Evolutionary conservation across 2,797 vertebrate species (phyloP).

Genomic region (Remorina albescens): DNA sequence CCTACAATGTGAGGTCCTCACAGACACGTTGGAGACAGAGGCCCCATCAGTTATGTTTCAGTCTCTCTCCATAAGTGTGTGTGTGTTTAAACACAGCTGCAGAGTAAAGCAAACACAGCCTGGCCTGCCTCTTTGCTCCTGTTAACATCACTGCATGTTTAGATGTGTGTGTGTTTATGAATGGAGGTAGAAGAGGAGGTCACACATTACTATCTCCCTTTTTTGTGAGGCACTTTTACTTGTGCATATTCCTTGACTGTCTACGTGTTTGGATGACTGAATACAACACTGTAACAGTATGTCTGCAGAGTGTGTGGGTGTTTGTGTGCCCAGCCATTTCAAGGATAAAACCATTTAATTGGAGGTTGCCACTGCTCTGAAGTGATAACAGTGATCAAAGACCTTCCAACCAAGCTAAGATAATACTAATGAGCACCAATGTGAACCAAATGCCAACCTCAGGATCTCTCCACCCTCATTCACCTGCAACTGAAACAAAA

Average conservation of each 20-base stretch:
- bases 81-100: constrained; percentile 66
- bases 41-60: constrained; percentile 51
- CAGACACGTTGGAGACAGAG: constrained; percentile 72
- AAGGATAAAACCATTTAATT: constrained; percentile 34
- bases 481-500: constrained; percentile 39
- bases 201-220: neutral
- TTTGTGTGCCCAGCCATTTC: neutral
- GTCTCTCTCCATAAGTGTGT: constrained; percentile 26
- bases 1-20: constrained; percentile 51
- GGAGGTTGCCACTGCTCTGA: constrained; percentile 21
- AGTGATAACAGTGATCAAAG: constrained; percentile 38
- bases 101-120: constrained; percentile 58
- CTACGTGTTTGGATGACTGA: neutral
- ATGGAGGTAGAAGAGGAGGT: neutral
- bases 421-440: constrained; percentile 58
- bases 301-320: neutral
- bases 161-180: constrained; percentile 10
- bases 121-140: constrained; percentile 16
- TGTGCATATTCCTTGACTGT: neutral
- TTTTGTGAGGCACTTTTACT: neutral
- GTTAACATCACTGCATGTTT: constrained; percentile 43
- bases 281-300: neutral
- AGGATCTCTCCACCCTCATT: constrained; percentile 2
- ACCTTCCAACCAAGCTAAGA: constrained; percentile 37
- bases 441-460: constrained; percentile 47